These are phyloP conservation scores for Lithophane semibrunnea DNA, from an alignment of 2,888 invertebrate species.

Conservation along the genomic window DNA sequence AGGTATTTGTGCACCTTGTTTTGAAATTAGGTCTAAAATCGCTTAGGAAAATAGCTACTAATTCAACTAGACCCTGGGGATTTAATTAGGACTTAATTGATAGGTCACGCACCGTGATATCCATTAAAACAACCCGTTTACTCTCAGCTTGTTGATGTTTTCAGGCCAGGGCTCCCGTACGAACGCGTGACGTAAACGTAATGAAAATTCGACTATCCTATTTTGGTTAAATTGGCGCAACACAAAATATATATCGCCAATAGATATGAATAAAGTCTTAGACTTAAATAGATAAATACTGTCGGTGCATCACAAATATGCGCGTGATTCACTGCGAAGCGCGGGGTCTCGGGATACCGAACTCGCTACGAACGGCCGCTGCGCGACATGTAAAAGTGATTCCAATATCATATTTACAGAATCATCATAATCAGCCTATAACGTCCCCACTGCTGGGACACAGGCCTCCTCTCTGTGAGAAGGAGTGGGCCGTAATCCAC, in stretches of 20 bases:
- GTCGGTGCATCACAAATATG: too few species aligned
- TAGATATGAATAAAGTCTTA: too few species aligned
- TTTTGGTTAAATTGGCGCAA: neutral
- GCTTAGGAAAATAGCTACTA: neutral
- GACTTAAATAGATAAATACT: too few species aligned
- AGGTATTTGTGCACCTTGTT: conserved; percentile 3
- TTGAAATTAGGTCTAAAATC: conserved; percentile 17
- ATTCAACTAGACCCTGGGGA: neutral
- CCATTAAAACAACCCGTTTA: neutral
- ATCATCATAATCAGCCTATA: too few species aligned
- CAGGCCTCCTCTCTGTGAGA: too few species aligned
- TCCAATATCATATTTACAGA: too few species aligned
- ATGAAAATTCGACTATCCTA: neutral
- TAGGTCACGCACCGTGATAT: neutral
- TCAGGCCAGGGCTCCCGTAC: neutral
- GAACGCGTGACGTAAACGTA: neutral
- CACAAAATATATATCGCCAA: neutral
- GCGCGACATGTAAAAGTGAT: too few species aligned
- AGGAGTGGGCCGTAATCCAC: too few species aligned
- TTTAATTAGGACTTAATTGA: neutral
- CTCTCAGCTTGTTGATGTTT: neutral
- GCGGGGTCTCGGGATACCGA: too few species aligned
- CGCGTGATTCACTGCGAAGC: too few species aligned
- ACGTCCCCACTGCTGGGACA: too few species aligned
- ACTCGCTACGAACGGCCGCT: too few species aligned